These are phyloP conservation scores for Spea bombifrons DNA, from an alignment of 2,113 vertebrate genomes.

Conservation along the genomic window DNA sequence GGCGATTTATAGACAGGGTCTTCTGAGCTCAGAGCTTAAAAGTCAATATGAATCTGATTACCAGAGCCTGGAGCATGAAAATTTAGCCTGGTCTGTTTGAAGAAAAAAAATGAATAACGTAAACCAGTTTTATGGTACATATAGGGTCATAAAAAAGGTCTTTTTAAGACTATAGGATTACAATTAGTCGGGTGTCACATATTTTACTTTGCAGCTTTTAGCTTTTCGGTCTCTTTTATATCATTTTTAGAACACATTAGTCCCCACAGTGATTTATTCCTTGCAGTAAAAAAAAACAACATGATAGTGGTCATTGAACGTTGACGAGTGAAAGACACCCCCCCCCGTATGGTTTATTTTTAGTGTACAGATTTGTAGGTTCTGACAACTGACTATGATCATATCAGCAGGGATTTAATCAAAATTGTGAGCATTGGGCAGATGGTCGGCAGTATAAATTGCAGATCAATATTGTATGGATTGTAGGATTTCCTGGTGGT, in stretches of 20 bases:
- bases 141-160: too few relatives aligned
- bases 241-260: neutral
- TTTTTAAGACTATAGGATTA: too few relatives aligned
- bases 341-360: slow-evolving; percentile 22
- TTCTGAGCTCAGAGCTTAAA: neutral
- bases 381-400: slow-evolving; percentile 45
- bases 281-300: neutral
- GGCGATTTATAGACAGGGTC: neutral
- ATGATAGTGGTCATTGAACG: slow-evolving; percentile 5
- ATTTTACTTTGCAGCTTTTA: neutral
- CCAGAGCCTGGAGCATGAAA: neutral
- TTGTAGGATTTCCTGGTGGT: slow-evolving; percentile 46
- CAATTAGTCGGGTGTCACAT: too few relatives aligned
- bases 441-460: slow-evolving; percentile 42
- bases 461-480: slow-evolving; percentile 48
- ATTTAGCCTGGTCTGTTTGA: neutral
- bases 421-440: slow-evolving; percentile 37
- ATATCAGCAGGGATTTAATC: slow-evolving; percentile 45
- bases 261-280: neutral
- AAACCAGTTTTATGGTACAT: too few relatives aligned
- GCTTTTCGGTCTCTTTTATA: neutral
- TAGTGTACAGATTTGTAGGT: slow-evolving; percentile 38
- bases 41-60: neutral
- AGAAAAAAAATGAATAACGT: neutral
- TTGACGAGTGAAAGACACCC: slow-evolving; percentile 35